Conservation (phyloP, 2,797 vertebrate genomes). For the Pseudotriccus pelzelni region DNA sequence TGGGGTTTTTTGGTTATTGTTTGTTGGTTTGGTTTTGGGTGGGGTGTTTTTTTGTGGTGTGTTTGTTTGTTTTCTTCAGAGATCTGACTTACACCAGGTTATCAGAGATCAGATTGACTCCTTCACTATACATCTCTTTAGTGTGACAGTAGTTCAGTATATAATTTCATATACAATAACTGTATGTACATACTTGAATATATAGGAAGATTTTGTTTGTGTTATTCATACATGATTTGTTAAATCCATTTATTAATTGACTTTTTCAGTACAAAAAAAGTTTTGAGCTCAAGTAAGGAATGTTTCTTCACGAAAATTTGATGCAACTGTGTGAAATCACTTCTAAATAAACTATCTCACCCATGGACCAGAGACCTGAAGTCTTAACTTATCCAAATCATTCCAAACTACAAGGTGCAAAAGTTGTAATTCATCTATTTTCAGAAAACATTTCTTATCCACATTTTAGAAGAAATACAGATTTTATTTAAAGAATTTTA, state of each 20-base stretch:
- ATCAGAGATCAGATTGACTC: neutral
- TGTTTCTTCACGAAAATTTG: neutral
- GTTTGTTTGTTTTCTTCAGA: neutral
- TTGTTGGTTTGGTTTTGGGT: no score
- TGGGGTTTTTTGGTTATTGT: neutral
- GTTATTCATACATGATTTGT: neutral
- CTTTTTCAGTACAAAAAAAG: neutral
- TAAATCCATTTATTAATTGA: neutral
- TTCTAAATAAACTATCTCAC: neutral
- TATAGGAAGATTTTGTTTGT: neutral
- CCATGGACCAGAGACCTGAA: neutral
- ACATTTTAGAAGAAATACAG: neutral
- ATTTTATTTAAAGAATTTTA: neutral
- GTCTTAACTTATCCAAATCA: neutral
- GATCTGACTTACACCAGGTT: neutral
- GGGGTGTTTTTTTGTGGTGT: neutral
- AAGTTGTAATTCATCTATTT: neutral
- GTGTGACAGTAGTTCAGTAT: neutral
- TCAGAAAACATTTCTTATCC: neutral
- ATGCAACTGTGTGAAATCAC: neutral
- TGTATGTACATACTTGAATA: neutral
- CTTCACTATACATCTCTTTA: neutral
- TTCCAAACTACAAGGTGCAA: neutral
- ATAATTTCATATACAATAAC: neutral
- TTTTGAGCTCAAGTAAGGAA: neutral